Evolutionary conservation across 2,113 vertebrate genomes (phyloP), one percentile per base, ranked within the genome.

Genomic region (Coturnix japonica): DNA sequence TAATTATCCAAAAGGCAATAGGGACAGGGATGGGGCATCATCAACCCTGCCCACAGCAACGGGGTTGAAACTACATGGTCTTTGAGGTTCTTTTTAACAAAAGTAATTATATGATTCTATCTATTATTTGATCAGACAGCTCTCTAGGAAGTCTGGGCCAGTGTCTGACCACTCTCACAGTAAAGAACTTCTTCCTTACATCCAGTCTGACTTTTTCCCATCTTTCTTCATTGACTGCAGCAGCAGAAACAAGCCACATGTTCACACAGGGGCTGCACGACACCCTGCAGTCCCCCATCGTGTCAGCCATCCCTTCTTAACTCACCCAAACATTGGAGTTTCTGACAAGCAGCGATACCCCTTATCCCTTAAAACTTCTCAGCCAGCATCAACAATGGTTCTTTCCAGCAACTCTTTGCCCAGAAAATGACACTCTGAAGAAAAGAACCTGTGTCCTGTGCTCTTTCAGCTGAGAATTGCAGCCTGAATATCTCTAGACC

Each of bases 321-420:
- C 65, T 65, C 41, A 6, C 23, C 19, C 37, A 22, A 25, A 54
- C 16, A 1, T 15, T 43, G 51, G 70, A 66, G 41, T 33, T 89
- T 47, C 54, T 74, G 53, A 66, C 35, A 43, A 30, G 37, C 7
- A 78, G 35, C 7, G 33, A 43, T 87, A 49, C 33, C 37, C 89
- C 64, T 77, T 77, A 59, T 46, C 65, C 64, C 35, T 18, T 61
- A 25, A 81, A 53, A 75, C 43, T 94, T 79, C 85, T 89, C 66
- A 78, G 57, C 31, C 28, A 64, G 66, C 79, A 31, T 79, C 70
- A 87, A 78, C 57, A 87, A 54, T 31, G 71, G 44, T 28, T 53
- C 43, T 91, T 92, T 78, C 65, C 66, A 94, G 57, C 67, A 84
- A 66, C 74, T 63, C 26, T 89, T 66, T 91, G 57, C 51, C 81